phyloP scores from a whole-genome alignment of 2,888 invertebrate species.

The Selenia dentaria region DNA sequence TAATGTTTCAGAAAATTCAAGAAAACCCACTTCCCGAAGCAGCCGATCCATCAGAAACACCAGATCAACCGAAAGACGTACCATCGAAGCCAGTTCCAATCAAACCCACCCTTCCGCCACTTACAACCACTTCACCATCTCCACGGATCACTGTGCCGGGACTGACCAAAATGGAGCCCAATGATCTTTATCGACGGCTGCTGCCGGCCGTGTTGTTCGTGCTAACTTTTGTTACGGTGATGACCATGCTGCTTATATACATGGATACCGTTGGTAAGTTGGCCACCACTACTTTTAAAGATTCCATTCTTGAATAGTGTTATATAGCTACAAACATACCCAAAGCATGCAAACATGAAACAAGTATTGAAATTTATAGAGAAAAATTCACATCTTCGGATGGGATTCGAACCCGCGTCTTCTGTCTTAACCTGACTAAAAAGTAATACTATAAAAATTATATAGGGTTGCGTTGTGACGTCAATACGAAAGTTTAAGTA shows the following conservation, averaged over 20 bases:
- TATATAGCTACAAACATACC: too few species aligned
- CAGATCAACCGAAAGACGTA: constrained; percentile 47
- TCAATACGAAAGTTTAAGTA: too few species aligned
- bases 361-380: too few species aligned
- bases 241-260: constrained; percentile 91
- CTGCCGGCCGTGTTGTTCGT: constrained; percentile 90
- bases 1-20: constrained; percentile 59
- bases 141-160: constrained; percentile 54
- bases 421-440: too few species aligned
- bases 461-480: too few species aligned
- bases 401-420: too few species aligned
- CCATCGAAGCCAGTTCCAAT: constrained; percentile 34
- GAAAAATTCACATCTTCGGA: too few species aligned
- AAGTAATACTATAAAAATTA: too few species aligned
- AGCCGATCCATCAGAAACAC: constrained; percentile 27
- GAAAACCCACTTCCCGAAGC: constrained; percentile 50
- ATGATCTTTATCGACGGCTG: constrained; percentile 77
- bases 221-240: constrained; percentile 91
- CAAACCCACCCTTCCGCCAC: constrained; percentile 37
- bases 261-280: constrained; percentile 91
- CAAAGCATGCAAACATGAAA: too few species aligned
- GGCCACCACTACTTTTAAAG: too few species aligned
- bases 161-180: constrained; percentile 69
- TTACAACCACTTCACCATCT: constrained; percentile 37
- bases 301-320: too few species aligned